Base-by-base conservation (phyloP, 2,888 invertebrate genomes). In the Polietes domitor region DNA sequence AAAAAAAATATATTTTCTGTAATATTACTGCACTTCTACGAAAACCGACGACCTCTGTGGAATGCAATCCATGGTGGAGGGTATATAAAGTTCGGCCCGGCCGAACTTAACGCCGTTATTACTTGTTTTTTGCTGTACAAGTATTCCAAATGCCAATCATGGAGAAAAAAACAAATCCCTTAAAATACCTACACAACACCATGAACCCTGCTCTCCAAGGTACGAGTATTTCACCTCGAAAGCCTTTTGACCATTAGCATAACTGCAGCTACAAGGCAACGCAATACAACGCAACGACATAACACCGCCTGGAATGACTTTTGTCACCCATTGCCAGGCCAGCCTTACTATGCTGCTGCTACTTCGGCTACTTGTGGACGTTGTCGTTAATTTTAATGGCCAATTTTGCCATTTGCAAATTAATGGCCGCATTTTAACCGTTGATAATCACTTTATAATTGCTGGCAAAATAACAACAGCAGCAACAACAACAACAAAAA, bases 391-490 rank as follows among this genome's bases (percentile, higher is more conserved):
- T 68, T 68, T 71, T 55, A 53, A 74, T 77, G 83, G 71, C 61
- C 78, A 84, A 68, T 81, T 83, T 85, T 68, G 74, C 73, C 80
- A 82, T 82, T 82, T 80, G 78, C 76, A 85, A 86, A 84, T 86
- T 84, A 84, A 86, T 82, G 78, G 79, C 80, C 26, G 80, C 70
- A 50, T 82, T 80, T 82, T 78, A 24, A 79, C 47, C 77, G 75
- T 84, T 77, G 70, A 77, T 86, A 86, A 86, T 82, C 75, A 82
- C 80, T 84, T 84, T 82, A 84, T 85, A 86, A 84, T 86, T 86
- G 80, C 32, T 58, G 1, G n/a, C 72, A 65, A 61, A 61, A 58
- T 41, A 41, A 32, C 3, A 15, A 55, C 7, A 24, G 21, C 17
- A 55, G 21, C 15, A 55, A 55, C 55, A 58, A 15, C 58, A 58